A percentile compares a stretch with the other conserved stretches of the same genome.
Conservation (phyloP, 2,113 vertebrate genomes). For the Tenrec ecaudatus region DNA sequence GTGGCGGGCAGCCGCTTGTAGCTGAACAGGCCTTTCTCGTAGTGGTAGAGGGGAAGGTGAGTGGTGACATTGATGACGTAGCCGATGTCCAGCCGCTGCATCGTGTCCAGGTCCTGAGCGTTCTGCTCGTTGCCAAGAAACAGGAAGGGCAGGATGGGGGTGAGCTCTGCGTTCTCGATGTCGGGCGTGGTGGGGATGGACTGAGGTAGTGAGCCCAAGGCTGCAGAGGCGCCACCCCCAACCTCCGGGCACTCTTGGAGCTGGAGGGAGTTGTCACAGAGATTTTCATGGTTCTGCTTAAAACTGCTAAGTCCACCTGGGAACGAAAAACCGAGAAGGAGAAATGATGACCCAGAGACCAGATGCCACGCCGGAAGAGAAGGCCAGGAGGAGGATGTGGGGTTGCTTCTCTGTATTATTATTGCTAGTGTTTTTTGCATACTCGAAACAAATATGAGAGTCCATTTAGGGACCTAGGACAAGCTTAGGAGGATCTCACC, state of each 20-base stretch:
- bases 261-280: slow-evolving; percentile 98
- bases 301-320: slow-evolving; percentile 97
- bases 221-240: slow-evolving; percentile 89
- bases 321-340: slow-evolving; percentile 10
- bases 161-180: slow-evolving; percentile 98
- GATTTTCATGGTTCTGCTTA: slow-evolving; percentile 95
- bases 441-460: not conserved
- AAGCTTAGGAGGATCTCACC: not conserved
- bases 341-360: not conserved
- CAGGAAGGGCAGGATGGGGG: slow-evolving; percentile 96
- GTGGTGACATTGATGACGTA: slow-evolving; percentile 98
- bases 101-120: slow-evolving; percentile 94
- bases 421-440: not conserved
- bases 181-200: slow-evolving; percentile 95
- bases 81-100: slow-evolving; percentile 95
- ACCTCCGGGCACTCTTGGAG: slow-evolving; percentile 92
- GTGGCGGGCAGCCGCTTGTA: slow-evolving; percentile 98
- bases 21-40: slow-evolving; percentile 93
- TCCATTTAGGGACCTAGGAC: not conserved
- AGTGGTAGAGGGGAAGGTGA: slow-evolving; percentile 97
- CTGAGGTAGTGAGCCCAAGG: slow-evolving; percentile 93
- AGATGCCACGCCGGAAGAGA: too few relatives aligned
- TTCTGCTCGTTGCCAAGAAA: slow-evolving; percentile 97
- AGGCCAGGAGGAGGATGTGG: accelerated
- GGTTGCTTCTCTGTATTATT: not conserved